Conservation (phyloP, 2,888 invertebrate species). For the Pseudanteris insignis region DNA sequence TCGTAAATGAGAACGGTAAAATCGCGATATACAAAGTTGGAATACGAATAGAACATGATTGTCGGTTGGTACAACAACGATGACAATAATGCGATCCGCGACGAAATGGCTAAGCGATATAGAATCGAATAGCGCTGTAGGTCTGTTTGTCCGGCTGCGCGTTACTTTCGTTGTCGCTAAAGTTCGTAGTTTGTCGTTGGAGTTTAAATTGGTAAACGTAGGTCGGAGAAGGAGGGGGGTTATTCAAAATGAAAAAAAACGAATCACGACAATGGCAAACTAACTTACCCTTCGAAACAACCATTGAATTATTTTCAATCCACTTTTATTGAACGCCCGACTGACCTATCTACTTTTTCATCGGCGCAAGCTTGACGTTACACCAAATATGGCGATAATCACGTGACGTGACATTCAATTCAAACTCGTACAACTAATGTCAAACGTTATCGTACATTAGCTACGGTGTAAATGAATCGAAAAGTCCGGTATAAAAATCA, state of each 20-base stretch:
- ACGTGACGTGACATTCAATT: conserved; percentile 15
- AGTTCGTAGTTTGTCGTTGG: conserved; percentile 37
- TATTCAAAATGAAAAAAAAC: no score
- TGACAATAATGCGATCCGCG: conserved; percentile 1
- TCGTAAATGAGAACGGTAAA: no score
- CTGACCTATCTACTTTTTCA: not conserved
- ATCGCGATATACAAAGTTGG: conserved; percentile 17
- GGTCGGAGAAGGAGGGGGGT: no score
- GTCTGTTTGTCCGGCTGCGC: conserved; percentile 23
- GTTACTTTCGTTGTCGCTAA: conserved; percentile 42
- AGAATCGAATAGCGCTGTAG: conserved; percentile 16
- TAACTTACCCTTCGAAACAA: conserved; percentile 4
- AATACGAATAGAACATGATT: conserved; percentile 31
- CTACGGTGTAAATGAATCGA: conserved; percentile 24
- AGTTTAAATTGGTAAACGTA: conserved; percentile 31
- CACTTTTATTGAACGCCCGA: not conserved
- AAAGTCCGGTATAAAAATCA: conserved; percentile 28
- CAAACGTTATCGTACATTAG: no score
- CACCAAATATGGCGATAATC: conserved; percentile 3
- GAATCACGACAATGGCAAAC: conserved; percentile 20
- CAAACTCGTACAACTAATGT: no score
- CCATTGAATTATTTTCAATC: conserved; percentile 1
- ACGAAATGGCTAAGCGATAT: conserved; percentile 27
- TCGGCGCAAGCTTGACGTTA: conserved; percentile 13
- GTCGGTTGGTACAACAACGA: conserved; percentile 19